Conservation (phyloP, 2,888 invertebrate species). For the Holacanthella duospinosa region DNA sequence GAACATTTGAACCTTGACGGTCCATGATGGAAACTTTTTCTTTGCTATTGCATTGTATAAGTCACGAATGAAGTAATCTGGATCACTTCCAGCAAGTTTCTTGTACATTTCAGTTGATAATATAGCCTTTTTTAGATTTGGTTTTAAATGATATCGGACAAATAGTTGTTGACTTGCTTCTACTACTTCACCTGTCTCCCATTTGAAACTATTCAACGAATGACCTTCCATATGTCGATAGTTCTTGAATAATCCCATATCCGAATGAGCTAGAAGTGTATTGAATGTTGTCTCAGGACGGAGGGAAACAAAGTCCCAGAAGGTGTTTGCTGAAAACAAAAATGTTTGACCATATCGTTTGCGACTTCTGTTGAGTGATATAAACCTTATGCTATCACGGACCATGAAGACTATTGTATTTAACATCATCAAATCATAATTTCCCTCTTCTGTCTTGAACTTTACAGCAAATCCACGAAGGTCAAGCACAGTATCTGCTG, state of each 20-base stretch:
- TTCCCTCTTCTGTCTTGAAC: slow-evolving; percentile 46
- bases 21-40: slow-evolving; percentile 20
- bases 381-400: slow-evolving; percentile 78
- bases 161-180: slow-evolving; percentile 55
- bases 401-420: slow-evolving; percentile 90
- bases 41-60: slow-evolving; percentile 24
- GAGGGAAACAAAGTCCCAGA: slow-evolving; percentile 65
- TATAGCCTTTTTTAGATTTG: slow-evolving; percentile 67
- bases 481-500: slow-evolving; percentile 48
- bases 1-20: slow-evolving; percentile 24
- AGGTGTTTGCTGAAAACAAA: slow-evolving; percentile 66
- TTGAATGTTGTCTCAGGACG: slow-evolving; percentile 82
- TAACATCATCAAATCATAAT: slow-evolving; percentile 87
- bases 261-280: slow-evolving; percentile 68
- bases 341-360: slow-evolving; percentile 89
- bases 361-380: slow-evolving; percentile 91
- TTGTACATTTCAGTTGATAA: slow-evolving; percentile 57
- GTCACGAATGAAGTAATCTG: slow-evolving; percentile 79
- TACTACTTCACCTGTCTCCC: slow-evolving; percentile 64
- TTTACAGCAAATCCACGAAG: slow-evolving; percentile 48
- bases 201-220: slow-evolving; percentile 80
- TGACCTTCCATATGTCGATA: slow-evolving; percentile 90
- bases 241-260: slow-evolving; percentile 87
- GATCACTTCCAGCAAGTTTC: slow-evolving; percentile 61
- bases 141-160: slow-evolving; percentile 53